These are phyloP conservation scores for Antheraea mylitta DNA, from an alignment of 1,140 invertebrate genomes.

Conservation along the genomic window DNA sequence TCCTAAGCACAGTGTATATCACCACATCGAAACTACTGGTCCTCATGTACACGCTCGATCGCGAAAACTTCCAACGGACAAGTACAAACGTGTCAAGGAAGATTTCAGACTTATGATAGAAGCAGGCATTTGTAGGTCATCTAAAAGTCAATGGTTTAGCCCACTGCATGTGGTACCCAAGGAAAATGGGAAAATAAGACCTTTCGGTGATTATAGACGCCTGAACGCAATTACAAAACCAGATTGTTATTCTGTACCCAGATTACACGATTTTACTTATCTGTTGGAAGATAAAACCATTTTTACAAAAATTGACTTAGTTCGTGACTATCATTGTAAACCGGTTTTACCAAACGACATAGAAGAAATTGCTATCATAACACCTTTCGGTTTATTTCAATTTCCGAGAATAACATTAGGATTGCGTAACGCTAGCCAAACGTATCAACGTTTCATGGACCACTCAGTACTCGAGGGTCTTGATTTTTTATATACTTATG, in stretches of 20 bases:
- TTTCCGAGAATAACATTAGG: constrained; percentile 10
- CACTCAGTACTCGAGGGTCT: too few relatives aligned
- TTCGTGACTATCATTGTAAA: background rate
- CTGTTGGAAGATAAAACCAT: background rate
- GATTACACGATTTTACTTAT: too few relatives aligned
- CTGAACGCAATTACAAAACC: too few relatives aligned
- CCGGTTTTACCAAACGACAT: background rate
- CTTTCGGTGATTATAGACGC: too few relatives aligned
- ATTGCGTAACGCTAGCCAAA: too few relatives aligned
- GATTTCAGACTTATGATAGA: constrained; percentile 6
- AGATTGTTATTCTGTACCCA: too few relatives aligned
- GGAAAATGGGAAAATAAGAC: too few relatives aligned
- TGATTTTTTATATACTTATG: too few relatives aligned
- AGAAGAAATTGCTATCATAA: too few relatives aligned
- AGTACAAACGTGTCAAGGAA: too few relatives aligned
- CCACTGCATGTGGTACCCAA: too few relatives aligned
- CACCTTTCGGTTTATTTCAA: constrained; percentile 9
- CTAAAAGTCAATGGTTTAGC: constrained; percentile 7
- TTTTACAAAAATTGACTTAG: constrained; percentile 4
- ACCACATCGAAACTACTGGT: constrained; percentile 8
- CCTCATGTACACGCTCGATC: constrained; percentile 5
- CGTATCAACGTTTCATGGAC: too few relatives aligned
- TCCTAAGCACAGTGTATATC: constrained; percentile 7
- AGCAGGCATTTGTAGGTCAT: constrained; percentile 3
- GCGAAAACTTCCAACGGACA: background rate